Evolutionary conservation across 1,140 invertebrate genomes (phyloP).

Genomic region (Drosophila eugracilis): DNA sequence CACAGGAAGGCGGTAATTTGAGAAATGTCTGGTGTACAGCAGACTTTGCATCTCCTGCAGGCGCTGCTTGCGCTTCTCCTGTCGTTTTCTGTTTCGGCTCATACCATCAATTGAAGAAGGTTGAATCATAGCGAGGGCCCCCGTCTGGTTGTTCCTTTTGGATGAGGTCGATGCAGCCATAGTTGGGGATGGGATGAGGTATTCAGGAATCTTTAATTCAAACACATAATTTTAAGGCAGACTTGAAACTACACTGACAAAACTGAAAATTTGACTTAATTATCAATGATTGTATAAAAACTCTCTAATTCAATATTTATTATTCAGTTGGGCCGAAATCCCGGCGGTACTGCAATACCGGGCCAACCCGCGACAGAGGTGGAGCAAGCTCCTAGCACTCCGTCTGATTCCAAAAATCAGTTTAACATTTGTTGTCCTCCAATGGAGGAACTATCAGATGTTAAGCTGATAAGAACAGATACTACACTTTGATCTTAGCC

Average conservation of each 20-base stretch:
- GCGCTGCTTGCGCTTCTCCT: slow-evolving; percentile 29
- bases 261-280: background rate
- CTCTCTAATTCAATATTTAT: slow-evolving; percentile 19
- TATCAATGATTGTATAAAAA: background rate
- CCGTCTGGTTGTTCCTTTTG: background rate
- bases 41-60: slow-evolving; percentile 1
- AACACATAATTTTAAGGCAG: slow-evolving; percentile 11
- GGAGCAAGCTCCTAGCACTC: slow-evolving; percentile 63
- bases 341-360: slow-evolving; percentile 87
- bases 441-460: slow-evolving; percentile 87
- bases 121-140: background rate
- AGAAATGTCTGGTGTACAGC: slow-evolving; percentile 34
- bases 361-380: slow-evolving; percentile 64
- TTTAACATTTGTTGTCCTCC: slow-evolving; percentile 87
- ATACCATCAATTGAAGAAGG: too few relatives aligned
- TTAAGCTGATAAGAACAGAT: slow-evolving; percentile 89
- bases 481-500: slow-evolving; percentile 86
- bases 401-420: slow-evolving; percentile 59
- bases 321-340: slow-evolving; percentile 52
- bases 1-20: slow-evolving; percentile 50
- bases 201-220: background rate
- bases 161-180: background rate
- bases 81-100: slow-evolving; percentile 13
- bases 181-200: background rate
- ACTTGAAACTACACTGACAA: background rate